Evolutionary conservation across 1,140 invertebrate species (phyloP).

Genomic region (Ectropis grisescens): DNA sequence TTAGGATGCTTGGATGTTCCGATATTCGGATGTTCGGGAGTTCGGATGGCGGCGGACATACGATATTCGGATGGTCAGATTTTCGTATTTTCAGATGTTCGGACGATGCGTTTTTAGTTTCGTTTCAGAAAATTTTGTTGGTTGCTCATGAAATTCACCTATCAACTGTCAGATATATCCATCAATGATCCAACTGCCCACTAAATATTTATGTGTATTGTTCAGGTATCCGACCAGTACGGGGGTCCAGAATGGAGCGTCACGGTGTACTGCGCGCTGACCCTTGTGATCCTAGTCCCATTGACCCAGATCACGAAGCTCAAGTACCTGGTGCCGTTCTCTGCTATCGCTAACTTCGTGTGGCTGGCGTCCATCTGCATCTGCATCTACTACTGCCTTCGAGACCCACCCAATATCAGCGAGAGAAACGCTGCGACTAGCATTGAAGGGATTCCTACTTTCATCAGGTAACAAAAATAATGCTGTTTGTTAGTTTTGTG

Average conservation of each 20-base stretch:
- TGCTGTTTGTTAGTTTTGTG: background rate
- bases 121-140: no score
- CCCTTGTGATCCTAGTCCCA: slow-evolving; percentile 72
- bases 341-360: slow-evolving; percentile 78
- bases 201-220: no score
- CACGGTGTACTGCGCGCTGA: slow-evolving; percentile 71
- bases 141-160: no score
- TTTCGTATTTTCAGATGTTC: no score
- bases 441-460: slow-evolving; percentile 72
- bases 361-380: slow-evolving; percentile 79
- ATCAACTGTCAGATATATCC: no score
- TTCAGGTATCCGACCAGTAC: slow-evolving; percentile 64
- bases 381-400: slow-evolving; percentile 82
- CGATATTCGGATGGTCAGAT: no score
- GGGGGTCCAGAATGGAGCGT: slow-evolving; percentile 50
- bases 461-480: slow-evolving; percentile 76
- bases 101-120: no score
- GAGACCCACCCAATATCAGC: slow-evolving; percentile 54
- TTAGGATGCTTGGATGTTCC: no score
- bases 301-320: slow-evolving; percentile 78
- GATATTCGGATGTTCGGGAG: no score
- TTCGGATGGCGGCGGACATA: no score
- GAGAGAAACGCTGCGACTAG: slow-evolving; percentile 68
- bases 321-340: slow-evolving; percentile 83
- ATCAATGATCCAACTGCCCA: no score